These are phyloP conservation scores for Macquaria australasica DNA, from an alignment of 2,113 vertebrate genomes.

Conservation along the genomic window DNA sequence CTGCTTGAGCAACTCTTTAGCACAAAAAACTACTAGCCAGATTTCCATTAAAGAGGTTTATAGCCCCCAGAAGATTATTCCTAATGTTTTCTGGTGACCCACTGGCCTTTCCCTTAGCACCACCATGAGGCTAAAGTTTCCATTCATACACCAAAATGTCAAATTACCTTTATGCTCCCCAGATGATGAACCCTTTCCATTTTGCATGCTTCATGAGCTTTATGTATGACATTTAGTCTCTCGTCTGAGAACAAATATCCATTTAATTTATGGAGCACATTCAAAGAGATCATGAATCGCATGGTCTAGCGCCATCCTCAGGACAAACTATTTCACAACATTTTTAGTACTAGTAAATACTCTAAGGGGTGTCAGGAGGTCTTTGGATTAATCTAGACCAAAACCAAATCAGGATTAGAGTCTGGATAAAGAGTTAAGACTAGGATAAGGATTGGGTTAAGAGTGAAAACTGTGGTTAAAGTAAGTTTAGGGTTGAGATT, in stretches of 20 bases:
- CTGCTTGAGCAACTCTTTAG: not conserved
- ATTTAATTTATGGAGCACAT: no score
- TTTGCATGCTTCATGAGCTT: no score
- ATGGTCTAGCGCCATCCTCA: not conserved
- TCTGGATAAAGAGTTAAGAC: not conserved
- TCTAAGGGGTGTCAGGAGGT: not conserved
- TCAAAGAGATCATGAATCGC: not conserved
- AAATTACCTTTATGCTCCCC: no score
- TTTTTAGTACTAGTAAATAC: not conserved
- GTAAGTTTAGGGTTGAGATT: conserved; percentile 7
- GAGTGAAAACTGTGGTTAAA: not conserved
- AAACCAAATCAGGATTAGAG: conserved; percentile 12
- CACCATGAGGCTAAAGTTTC: not conserved
- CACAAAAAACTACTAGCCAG: not conserved
- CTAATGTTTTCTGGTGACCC: no score
- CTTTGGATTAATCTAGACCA: not conserved
- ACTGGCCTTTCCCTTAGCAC: no score
- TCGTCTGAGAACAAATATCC: not conserved
- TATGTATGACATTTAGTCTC: not conserved
- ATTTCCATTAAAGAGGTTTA: not conserved
- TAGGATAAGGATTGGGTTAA: not conserved
- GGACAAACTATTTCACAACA: not conserved
- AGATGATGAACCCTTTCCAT: no score
- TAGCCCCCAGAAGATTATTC: not conserved
- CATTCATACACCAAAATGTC: no score